Evolutionary conservation across 2,888 invertebrate species (phyloP), one percentile per base, ranked within the genome.

Genomic region (Toxonevra muliebris): DNA sequence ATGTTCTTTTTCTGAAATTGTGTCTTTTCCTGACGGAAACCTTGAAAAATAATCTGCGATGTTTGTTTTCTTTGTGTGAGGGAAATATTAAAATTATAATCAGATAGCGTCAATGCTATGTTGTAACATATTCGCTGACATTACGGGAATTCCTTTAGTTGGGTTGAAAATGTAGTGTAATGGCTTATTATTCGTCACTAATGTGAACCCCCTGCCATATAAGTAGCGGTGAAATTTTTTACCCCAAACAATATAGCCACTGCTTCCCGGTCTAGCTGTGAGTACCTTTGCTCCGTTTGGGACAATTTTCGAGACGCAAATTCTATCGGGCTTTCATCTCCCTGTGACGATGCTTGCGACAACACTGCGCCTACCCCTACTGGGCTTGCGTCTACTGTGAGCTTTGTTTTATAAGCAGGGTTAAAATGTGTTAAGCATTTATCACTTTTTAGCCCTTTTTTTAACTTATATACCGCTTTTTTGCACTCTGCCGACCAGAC

Each of bases 161-260:
- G 66, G 61, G 19, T 66, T 66, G 20, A 69, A 68, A 17, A 69
- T 68, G 17, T 69, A 53, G 13, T 68, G 65, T 1, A 71, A 19
- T 0, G 71, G 68, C 20, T 68, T 68, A 20, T 68, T 70, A 13
- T 69, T 65, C 5, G 65, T 66, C 20, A 71, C 69, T 48, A 66
- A 61, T 5, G 53, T 61, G 15, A 71, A 71, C n/a, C 61, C 50
- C 13, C 63, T 48, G 8, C 71, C n/a, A n/a, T n/a, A n/a, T n/a
- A n/a, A n/a, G n/a, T n/a, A n/a, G n/a, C n/a, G n/a, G n/a, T n/a
- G 71, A 86, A 86, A 68, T 77, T 77, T 55, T 75, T 76, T 4
- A 84, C 76, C 5, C 78, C 81, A 65, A 75, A 85, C 19, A 81
- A 65, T 13, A 84, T 74, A 9, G 76, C 76, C 7, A n/a, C n/a